phyloP scores from a whole-genome alignment of 2,797 vertebrate genomes.

The Gila robusta region DNA sequence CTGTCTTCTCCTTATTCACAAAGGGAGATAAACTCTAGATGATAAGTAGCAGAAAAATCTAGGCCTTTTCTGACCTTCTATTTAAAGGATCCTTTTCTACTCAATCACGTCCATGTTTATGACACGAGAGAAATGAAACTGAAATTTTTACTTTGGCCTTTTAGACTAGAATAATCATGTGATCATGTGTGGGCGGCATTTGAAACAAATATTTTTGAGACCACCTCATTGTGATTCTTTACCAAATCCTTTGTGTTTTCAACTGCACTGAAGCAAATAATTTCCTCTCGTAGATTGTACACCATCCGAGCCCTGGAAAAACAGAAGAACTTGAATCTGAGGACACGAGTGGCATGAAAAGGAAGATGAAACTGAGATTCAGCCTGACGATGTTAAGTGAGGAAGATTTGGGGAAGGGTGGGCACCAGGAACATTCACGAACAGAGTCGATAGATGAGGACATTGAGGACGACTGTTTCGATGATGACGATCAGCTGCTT shows the following conservation, averaged over 20 bases:
- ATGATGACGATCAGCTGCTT: slow-evolving; percentile 63
- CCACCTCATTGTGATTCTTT: neutral
- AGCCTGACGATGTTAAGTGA: slow-evolving; percentile 70
- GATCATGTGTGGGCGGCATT: neutral
- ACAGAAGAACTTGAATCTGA: slow-evolving; percentile 37
- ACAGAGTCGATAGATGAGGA: neutral
- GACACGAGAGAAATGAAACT: neutral
- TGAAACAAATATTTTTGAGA: neutral
- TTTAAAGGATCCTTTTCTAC: slow-evolving; percentile 58
- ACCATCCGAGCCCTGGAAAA: slow-evolving; percentile 51
- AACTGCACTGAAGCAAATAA: neutral
- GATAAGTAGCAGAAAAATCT: slow-evolving; percentile 68
- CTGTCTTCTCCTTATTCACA: slow-evolving; percentile 45
- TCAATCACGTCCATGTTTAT: neutral
- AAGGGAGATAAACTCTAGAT: slow-evolving; percentile 74
- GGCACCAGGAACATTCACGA: neutral
- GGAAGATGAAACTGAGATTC: slow-evolving; percentile 70
- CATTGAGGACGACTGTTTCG: neutral
- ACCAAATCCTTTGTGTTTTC: neutral
- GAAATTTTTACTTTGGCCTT: neutral
- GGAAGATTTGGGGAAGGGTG: slow-evolving; percentile 40
- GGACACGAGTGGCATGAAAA: slow-evolving; percentile 59
- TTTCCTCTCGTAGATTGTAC: slow-evolving; percentile 66
- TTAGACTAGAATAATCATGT: neutral
- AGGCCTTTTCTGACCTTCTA: slow-evolving; percentile 66